Evolutionary conservation across 2,888 invertebrate species (phyloP), one percentile per base, ranked within the genome.

Genomic region (Agriopis leucophaearia): DNA sequence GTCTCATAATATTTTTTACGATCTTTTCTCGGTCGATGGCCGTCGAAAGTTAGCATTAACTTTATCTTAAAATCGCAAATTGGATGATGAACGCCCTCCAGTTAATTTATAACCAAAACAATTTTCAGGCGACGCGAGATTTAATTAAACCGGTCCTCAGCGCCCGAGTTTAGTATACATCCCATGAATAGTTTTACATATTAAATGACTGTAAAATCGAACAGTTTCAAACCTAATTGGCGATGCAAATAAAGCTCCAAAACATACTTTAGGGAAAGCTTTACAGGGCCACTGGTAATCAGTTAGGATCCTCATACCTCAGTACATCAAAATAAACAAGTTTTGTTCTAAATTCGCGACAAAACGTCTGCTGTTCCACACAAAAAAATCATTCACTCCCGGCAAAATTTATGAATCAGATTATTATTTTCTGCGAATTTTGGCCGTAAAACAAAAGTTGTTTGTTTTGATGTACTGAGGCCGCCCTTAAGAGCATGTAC

Each of bases 101-200:
- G 70, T 78, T 77, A 81, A 80, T 81, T 78, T 70, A 73, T 74
- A 71, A 69, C 77, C 75, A 66, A 69, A 79, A 77, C 75, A 76
- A 79, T 84, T 86, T 85, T 83, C 74, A 75, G 79, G 73, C 69
- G 74, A 75, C 70, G 70, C 66, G 72, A 73, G 70, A 79, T 81
- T 83, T 83, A 83, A 84, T 85, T 81, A 81, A 80, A 78, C 73
- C 67, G 74, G 74, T 72, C 64, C 73, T 73, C 71, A 42, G 52
- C 57, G 58, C 72, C 69, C 73, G 72, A 63, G 64, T 67, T 64
- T 66, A 45, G 63, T 42, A 50, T 59, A 67, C 65, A 66, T 74
- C 81, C 73, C 78, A 83, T 84, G 82, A 84, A 86, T 86, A 86
- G 81, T 81, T 86, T 86, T 82, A 80, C 86, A 85, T 85, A 81